A percentile compares a stretch with the other conserved stretches of the same genome.
Conservation (phyloP, 2,888 invertebrate genomes). For the Mactromeris polynyma region DNA sequence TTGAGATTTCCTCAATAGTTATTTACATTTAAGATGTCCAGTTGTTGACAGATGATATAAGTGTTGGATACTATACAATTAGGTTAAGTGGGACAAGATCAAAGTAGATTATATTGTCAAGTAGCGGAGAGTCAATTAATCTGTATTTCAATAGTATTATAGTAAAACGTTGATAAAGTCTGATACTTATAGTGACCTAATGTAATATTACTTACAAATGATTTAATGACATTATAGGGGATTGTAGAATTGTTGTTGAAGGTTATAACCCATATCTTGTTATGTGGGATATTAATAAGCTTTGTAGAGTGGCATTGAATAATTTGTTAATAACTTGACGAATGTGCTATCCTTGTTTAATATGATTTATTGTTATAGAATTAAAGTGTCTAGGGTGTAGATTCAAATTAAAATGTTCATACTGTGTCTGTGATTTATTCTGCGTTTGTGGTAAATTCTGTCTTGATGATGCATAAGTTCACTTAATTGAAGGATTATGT, state of each 20-base stretch:
- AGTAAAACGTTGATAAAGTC: constrained; percentile 17
- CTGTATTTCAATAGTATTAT: neutral
- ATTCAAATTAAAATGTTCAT: neutral
- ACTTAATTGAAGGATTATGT: neutral
- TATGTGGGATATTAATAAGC: neutral
- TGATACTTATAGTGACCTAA: constrained; percentile 14
- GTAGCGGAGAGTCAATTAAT: constrained; percentile 12
- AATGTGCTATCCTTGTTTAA: neutral
- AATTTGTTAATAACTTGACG: neutral
- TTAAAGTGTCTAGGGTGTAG: neutral
- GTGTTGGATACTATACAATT: neutral
- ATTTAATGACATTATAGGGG: constrained; percentile 10
- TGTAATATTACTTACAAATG: constrained; percentile 10
- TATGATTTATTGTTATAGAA: neutral
- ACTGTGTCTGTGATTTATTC: neutral
- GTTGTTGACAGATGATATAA: constrained; percentile 6
- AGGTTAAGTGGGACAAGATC: neutral
- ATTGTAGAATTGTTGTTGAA: neutral
- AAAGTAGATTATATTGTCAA: constrained; percentile 6
- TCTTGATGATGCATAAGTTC: neutral
- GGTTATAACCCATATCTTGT: neutral
- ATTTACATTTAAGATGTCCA: neutral
- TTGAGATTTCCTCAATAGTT: neutral
- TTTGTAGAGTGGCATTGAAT: neutral
- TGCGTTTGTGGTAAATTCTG: neutral